A percentile compares a stretch with the other conserved stretches of the same genome.
These are phyloP conservation scores for Eremophila alpestris DNA, from an alignment of 2,797 vertebrate genomes.

Conservation along the genomic window DNA sequence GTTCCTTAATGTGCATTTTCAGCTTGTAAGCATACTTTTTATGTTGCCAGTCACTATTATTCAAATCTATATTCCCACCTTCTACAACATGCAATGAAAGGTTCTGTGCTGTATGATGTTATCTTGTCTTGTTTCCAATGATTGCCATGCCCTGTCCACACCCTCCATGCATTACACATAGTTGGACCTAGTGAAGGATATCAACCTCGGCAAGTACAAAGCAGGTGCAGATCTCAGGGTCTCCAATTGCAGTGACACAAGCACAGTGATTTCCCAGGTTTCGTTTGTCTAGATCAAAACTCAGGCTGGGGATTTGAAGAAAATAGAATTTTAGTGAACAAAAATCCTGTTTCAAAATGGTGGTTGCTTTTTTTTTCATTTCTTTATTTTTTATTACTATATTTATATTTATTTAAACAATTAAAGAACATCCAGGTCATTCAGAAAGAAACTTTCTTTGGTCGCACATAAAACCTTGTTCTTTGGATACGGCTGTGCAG, in stretches of 20 bases:
- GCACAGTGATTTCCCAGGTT: neutral
- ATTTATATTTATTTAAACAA: neutral
- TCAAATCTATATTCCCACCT: neutral
- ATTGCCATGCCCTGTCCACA: accelerated
- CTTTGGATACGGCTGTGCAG: neutral
- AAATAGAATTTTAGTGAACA: neutral
- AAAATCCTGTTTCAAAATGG: neutral
- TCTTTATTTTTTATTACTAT: neutral
- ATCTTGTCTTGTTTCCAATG: neutral
- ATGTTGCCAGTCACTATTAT: neutral
- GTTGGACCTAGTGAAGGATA: neutral
- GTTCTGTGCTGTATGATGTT: neutral
- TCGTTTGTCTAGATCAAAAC: neutral
- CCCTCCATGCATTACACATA: neutral
- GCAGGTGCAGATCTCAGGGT: neutral
- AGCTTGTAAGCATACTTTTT: neutral
- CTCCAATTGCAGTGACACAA: neutral
- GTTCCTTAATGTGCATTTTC: neutral
- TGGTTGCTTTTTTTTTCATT: too few relatives aligned
- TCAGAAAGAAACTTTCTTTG: neutral
- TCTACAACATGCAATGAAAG: neutral
- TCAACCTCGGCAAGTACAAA: neutral
- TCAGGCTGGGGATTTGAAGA: neutral
- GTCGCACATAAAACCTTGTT: neutral
- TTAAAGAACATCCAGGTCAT: neutral